Evolutionary conservation across 1,140 invertebrate species (phyloP), one percentile per base, ranked within the genome.

Genomic region (Megathymus violae): DNA sequence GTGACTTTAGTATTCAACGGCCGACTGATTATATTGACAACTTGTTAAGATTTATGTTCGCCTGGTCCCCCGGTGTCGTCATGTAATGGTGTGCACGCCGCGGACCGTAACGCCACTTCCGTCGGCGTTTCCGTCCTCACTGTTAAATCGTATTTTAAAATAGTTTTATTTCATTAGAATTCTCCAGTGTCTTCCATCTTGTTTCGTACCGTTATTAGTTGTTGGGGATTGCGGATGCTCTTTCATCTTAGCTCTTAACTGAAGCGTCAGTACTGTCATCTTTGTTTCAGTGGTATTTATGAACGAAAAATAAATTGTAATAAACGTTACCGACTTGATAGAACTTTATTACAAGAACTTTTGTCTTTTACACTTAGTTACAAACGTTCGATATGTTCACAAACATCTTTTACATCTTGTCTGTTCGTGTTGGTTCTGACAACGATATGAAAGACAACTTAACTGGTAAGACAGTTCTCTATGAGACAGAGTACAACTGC

Each of bases 61-160:
- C 38, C 22, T 58, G 56, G 62, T 64, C 62, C 59, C 61, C 67
- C 60, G 50, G 58, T 82, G 82, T 79, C 79, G 86, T 85, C 85
- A 86, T 71, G 62, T 70, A 72, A 76, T 74, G 75, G 74, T 72
- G 73, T 71, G 69, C 71, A 76, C 76, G 69, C 71, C 67, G 65
- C 69, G 69, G 76, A 83, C 78, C 87, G 71, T 87, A 80, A 86
- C 80, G 80, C 80, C 76, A 74, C 73, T 89, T 88, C 87, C 85
- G 84, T 74, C 54, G 70, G 54, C 64, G 69, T 76, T 88, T 89
- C 87, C 87, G 87, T 78, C 85, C 17, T 22, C 71, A 76, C 76
- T 74, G 62, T 76, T 76, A 52, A 78, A 76, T 72, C 64, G 61
- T 63, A 71, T 71, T 69, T 79, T 71, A 58, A 76, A 56, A 41